These are phyloP conservation scores for Axis porcinus DNA, from an alignment of 2,113 vertebrate genomes.

Conservation along the genomic window DNA sequence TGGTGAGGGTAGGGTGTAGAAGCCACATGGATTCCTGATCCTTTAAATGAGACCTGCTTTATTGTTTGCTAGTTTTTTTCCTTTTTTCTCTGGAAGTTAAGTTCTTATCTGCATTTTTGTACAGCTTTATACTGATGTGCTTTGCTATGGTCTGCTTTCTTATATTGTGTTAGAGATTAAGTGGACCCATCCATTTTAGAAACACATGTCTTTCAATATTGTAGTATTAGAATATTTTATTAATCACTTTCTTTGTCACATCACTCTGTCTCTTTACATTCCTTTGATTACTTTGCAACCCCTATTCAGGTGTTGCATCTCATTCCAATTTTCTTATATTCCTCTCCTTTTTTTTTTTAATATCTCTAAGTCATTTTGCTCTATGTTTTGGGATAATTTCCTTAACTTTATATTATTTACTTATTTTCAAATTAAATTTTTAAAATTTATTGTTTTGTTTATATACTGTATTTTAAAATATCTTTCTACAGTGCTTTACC, in stretches of 20 bases:
- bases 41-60: not conserved
- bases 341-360: not conserved
- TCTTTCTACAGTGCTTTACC: not conserved
- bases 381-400: not conserved
- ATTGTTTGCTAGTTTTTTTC: not conserved
- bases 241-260: not conserved
- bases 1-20: not conserved
- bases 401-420: not conserved
- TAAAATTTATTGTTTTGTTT: not conserved
- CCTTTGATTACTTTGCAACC: not conserved
- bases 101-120: not conserved
- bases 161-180: not conserved
- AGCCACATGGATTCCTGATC: not conserved
- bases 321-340: not conserved
- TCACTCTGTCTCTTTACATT: not conserved
- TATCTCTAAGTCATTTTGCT: not conserved
- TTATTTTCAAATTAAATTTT: not conserved
- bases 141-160: not conserved
- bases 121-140: not conserved
- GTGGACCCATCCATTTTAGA: not conserved
- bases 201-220: not conserved
- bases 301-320: not conserved
- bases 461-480: not conserved
- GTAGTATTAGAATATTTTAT: not conserved
- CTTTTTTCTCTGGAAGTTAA: not conserved